Evolutionary conservation across 2,113 vertebrate species (phyloP).

Genomic region (Alexandromys fortis): DNA sequence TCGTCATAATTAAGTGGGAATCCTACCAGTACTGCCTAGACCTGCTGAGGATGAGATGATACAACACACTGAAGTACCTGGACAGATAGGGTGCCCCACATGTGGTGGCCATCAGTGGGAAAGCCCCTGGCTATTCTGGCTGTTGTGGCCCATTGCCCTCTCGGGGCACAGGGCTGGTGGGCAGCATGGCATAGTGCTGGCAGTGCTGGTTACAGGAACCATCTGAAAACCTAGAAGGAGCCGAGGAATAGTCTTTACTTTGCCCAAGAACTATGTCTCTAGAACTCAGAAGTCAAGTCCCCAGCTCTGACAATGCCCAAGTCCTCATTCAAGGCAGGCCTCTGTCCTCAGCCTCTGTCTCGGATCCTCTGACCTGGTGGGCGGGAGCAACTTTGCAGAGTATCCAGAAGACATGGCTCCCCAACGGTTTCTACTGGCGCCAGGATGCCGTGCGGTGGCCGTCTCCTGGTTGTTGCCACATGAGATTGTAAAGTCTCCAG

Average conservation of each 20-base stretch:
- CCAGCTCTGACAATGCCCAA: background rate
- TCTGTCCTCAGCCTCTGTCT: background rate
- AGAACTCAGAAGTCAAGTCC: background rate
- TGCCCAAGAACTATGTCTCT: background rate
- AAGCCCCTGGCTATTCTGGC: background rate
- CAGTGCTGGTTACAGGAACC: background rate
- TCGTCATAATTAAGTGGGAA: background rate
- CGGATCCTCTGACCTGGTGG: background rate
- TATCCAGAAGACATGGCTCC: background rate
- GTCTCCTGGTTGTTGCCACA: background rate
- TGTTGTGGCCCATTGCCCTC: background rate
- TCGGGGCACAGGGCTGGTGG: background rate
- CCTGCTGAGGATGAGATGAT: background rate
- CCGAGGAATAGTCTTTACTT: background rate
- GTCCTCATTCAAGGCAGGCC: background rate
- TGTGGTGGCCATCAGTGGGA: background rate
- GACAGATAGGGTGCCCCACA: background rate
- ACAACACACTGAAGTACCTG: background rate
- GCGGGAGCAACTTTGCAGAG: conserved; percentile 14
- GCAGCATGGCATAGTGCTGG: background rate
- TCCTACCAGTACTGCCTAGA: background rate
- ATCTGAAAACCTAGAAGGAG: background rate
- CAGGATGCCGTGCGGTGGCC: background rate
- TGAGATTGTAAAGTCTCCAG: conserved; percentile 10
- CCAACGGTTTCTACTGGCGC: background rate